A percentile compares a stretch with the other conserved stretches of the same genome.
These are phyloP conservation scores for Callyntrura sp. DNA, from an alignment of 2,888 invertebrate genomes.

Conservation along the genomic window DNA sequence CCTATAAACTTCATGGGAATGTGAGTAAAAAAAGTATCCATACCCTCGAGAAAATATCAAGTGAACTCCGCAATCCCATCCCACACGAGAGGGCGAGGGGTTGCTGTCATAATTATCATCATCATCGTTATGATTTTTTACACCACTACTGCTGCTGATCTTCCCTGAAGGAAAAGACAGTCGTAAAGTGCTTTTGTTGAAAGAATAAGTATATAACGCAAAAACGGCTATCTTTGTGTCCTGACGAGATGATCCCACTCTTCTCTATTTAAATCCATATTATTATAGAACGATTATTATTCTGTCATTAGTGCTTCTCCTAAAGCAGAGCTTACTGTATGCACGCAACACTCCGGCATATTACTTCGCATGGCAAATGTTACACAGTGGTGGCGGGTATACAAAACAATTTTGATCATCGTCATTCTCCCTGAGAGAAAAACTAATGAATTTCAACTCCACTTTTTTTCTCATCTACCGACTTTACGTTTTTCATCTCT, in stretches of 20 bases:
- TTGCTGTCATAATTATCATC: conserved; percentile 45
- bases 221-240: conserved; percentile 1
- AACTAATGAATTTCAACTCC: conserved; percentile 53
- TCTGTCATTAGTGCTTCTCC: not conserved
- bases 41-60: not conserved
- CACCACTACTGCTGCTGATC: not conserved
- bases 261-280: conserved; percentile 32
- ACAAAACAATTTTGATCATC: not conserved
- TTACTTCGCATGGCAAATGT: too few species aligned
- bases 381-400: not conserved
- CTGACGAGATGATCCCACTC: conserved; percentile 51
- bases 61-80: not conserved
- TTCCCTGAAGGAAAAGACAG: not conserved
- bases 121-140: not conserved
- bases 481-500: not conserved
- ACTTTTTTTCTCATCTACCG: conserved; percentile 23
- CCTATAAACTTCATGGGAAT: too few species aligned
- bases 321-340: not conserved
- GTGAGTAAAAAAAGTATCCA: not conserved
- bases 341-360: too few species aligned
- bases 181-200: conserved; percentile 42
- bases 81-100: too few species aligned
- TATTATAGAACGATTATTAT: not conserved
- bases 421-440: not conserved
- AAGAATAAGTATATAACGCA: conserved; percentile 42